A percentile compares a stretch with the other conserved stretches of the same genome.
Conservation (phyloP, 2,113 vertebrate genomes). For the Leptodactylus fuscus region DNA sequence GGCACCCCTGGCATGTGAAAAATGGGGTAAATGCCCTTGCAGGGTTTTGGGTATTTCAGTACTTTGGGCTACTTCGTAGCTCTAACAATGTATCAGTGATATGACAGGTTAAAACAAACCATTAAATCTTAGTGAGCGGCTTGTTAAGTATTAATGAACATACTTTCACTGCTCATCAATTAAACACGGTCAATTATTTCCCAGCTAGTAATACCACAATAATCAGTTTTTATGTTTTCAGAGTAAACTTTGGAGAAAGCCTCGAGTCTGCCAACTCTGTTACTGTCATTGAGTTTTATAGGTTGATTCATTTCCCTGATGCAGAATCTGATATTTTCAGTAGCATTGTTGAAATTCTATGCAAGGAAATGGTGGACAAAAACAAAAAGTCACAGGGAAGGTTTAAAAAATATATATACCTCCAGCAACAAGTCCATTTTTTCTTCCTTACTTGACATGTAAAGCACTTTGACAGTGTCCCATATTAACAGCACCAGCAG, state of each 20-base stretch:
- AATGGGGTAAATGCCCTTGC: not conserved
- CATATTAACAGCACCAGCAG: no score
- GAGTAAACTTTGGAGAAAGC: not conserved
- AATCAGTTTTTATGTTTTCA: slow-evolving; percentile 20
- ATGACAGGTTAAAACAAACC: slow-evolving; percentile 9
- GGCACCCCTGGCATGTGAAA: not conserved
- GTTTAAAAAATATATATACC: no score
- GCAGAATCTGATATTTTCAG: not conserved
- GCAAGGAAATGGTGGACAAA: no score
- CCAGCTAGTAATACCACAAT: slow-evolving; percentile 23
- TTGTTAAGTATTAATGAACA: slow-evolving; percentile 48
- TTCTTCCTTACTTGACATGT: no score
- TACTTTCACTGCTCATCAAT: slow-evolving; percentile 40
- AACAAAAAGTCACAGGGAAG: no score
- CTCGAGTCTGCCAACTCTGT: not conserved
- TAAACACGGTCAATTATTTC: slow-evolving; percentile 49
- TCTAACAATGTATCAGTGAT: not conserved
- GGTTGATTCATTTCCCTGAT: not conserved
- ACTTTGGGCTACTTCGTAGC: not conserved
- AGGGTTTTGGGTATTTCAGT: not conserved
- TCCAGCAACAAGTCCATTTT: no score
- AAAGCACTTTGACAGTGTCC: no score
- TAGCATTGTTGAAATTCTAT: not conserved
- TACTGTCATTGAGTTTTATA: slow-evolving; percentile 1
- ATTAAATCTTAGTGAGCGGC: slow-evolving; percentile 4